These are phyloP conservation scores for Eulacestoma nigropectus DNA, from an alignment of 2,113 vertebrate genomes.

Conservation along the genomic window DNA sequence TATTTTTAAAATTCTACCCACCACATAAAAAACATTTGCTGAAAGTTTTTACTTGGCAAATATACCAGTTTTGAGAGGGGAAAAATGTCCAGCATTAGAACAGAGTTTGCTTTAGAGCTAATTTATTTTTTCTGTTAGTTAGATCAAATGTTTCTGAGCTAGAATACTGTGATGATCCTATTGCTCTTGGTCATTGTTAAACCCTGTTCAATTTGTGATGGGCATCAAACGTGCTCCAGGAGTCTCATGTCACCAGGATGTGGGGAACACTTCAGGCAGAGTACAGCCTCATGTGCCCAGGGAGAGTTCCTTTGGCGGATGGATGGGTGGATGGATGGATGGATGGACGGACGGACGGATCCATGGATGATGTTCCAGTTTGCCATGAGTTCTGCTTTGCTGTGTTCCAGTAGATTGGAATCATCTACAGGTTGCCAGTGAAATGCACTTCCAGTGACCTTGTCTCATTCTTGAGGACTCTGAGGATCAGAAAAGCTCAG, in stretches of 20 bases:
- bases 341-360: background rate
- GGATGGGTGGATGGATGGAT: background rate
- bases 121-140: background rate
- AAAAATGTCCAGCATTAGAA: background rate
- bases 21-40: background rate
- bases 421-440: background rate
- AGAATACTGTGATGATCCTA: background rate
- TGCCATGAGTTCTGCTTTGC: background rate
- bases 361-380: background rate
- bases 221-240: background rate
- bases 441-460: background rate
- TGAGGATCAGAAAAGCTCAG: background rate
- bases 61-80: background rate
- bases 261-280: background rate
- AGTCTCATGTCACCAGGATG: accelerated
- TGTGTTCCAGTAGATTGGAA: background rate
- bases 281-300: background rate
- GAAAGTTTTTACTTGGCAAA: background rate
- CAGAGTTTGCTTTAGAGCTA: background rate
- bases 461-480: background rate
- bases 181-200: background rate
- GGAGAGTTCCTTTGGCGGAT: background rate
- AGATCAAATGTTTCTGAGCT: background rate
- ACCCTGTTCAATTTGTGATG: background rate
- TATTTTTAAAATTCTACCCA: conserved; percentile 18